Percentiles rank a stretch among this genome's conserved stretches.
Conservation (phyloP, 2,113 vertebrate species). For the Neotragus pygmaeus region DNA sequence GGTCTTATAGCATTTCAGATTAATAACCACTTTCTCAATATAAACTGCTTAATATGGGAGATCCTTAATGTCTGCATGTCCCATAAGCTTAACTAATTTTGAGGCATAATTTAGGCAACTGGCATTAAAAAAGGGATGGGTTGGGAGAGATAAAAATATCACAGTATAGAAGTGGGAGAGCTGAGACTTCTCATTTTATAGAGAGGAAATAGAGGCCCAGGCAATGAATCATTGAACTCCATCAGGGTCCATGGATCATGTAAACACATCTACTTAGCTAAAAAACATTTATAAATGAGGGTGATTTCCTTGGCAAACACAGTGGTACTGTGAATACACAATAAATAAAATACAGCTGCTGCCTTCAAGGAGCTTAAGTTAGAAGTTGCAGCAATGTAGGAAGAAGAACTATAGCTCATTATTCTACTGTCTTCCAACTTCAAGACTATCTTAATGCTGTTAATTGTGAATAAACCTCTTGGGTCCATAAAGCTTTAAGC, state of each 20-base stretch:
- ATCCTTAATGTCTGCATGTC: slow-evolving; percentile 45
- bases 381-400: not conserved
- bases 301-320: not conserved
- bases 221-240: not conserved
- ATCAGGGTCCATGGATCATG: not conserved
- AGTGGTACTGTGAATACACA: not conserved
- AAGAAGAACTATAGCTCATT: not conserved
- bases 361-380: slow-evolving; percentile 12
- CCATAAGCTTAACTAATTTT: slow-evolving; percentile 53
- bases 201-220: not conserved
- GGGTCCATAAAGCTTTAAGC: not conserved
- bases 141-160: slow-evolving; percentile 34
- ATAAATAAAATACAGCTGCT: slow-evolving; percentile 22
- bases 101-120: slow-evolving; percentile 42
- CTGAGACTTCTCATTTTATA: not conserved
- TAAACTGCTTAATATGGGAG: slow-evolving; percentile 42
- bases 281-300: not conserved
- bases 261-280: not conserved
- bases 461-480: not conserved
- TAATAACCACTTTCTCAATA: slow-evolving; percentile 63
- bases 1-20: slow-evolving; percentile 38
- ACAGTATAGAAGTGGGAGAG: not conserved
- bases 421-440: not conserved
- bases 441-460: not conserved
- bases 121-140: not conserved